Evolutionary conservation across 2,113 vertebrate genomes (phyloP), one percentile per base, ranked within the genome.

Genomic region (Alethe castanea): DNA sequence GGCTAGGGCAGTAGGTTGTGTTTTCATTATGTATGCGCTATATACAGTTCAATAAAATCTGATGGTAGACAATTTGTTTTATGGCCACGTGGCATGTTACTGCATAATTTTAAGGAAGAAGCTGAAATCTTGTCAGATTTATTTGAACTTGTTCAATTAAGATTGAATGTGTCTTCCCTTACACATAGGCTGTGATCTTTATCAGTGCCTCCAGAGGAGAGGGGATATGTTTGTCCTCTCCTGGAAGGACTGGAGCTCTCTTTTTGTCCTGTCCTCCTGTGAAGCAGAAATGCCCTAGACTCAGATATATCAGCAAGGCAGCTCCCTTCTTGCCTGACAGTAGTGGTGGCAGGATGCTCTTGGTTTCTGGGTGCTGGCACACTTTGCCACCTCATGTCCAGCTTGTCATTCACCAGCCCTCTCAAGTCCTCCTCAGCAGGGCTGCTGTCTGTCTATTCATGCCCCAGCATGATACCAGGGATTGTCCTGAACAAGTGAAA

Each of bases 251-350:
- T 38, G 31, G 36, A 62, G 4, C 9, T 74, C 13, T 18, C 22
- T 83, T 45, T 33, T 45, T 40, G 14, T 44, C 23, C 6, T 10
- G 11, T 28, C 4, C 18, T 92, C 5, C 28, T 24, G 14, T 9
- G 50, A 80, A 91, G 72, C 26, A 47, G 59, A 52, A 67, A 64
- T 33, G 26, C 48, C 20, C 22, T 25, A 44, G 40, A 31, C 8
- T 14, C 0, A 0, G 7, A 8, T 3, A 1, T 22, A 19, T 16
- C 60, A 77, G 18, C 4, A 5, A 28, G 38, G 45, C 61, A 19
- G 47, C 19, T 81, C 19, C 19, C 33, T 70, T 62, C 33, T 83
- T 3, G 1, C 24, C 18, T 2, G 0, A n/a, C 4, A 7, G 36
- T 24, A 28, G 8, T 40, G 50, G 8, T 59, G 86, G 31, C 52